Base-by-base conservation (phyloP, 37 sponge, comb jelly and placozoan species). In the Amphimedon queenslandica region DNA sequence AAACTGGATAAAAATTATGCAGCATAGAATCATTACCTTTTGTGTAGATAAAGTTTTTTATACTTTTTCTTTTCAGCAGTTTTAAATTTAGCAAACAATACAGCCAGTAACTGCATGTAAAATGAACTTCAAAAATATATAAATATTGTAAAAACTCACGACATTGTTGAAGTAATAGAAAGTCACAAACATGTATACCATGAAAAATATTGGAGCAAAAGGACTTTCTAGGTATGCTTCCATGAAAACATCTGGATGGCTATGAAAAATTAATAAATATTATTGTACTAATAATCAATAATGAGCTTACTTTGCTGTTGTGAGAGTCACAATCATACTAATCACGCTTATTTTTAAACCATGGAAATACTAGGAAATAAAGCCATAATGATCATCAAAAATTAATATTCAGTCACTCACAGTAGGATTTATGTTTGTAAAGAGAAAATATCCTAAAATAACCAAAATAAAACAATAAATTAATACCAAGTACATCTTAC, bases 161-260 rank as follows among this genome's bases (percentile, higher is more conserved):
- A 94, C 60, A 56, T 83, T 94, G 39, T 58, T 31, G 65, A 83
- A 13, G 23, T 87, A 41, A 76, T 91, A 90, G 61, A 91, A 66
- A 10, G 72, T 71, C 47, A 91, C 69, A 21, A 90, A 37, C 11
- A 90, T 28, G 72, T 74, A 94, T 27, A 87, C 31, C 5, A 91
- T 79, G 70, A 91, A 94, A 72, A 90, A 94, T 18, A 90, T 4
- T 6, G 92, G 79, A 57, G 84, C 56, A 21, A 58, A 66, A 33
- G 37, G 37, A 23, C 39, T n/a, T 0, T 67, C 20, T n/a, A 11
- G 21, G 55, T 87, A 94, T 16, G 86, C 67, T 60, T 90, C 90
- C 82, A 94, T 73, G 88, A 90, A 87, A 24, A 90, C 84, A 87
- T 88, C 86, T 34, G 95, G 95, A 67, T 75, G 70, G 58, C 93